Conservation (phyloP, 2,888 invertebrate species). For the Clitarchus hookeri region DNA sequence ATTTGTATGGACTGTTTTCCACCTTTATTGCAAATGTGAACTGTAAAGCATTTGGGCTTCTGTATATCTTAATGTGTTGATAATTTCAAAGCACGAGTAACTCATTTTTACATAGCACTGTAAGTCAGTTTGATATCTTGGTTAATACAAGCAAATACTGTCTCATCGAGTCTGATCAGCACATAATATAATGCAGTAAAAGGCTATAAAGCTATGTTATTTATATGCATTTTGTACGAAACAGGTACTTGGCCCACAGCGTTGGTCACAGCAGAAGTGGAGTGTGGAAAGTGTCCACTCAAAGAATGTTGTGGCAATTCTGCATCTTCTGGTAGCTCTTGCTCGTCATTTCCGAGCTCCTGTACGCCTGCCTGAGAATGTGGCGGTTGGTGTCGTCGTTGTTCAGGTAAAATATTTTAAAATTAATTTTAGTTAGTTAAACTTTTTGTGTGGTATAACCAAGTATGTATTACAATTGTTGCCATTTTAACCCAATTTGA, state of each 20-base stretch:
- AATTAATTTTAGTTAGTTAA: too few species aligned
- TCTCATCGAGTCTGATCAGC: too few species aligned
- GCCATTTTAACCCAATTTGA: neutral
- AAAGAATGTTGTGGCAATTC: conserved; percentile 94
- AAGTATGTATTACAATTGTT: neutral
- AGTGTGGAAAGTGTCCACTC: conserved; percentile 96
- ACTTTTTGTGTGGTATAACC: neutral
- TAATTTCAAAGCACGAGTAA: too few species aligned
- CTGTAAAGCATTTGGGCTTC: too few species aligned
- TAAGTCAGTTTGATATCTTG: too few species aligned
- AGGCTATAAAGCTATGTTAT: too few species aligned
- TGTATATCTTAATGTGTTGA: too few species aligned
- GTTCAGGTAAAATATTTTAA: conserved; percentile 64
- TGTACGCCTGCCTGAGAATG: conserved; percentile 94
- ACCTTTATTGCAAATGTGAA: too few species aligned
- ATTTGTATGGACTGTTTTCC: too few species aligned
- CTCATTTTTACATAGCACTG: too few species aligned
- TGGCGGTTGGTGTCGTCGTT: conserved; percentile 88
- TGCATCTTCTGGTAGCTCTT: conserved; percentile 90
- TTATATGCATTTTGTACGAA: neutral
- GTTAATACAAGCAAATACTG: too few species aligned
- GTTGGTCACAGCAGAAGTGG: conserved; percentile 88
- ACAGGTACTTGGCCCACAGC: conserved; percentile 71
- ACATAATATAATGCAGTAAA: too few species aligned
- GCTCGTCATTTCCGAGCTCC: conserved; percentile 95